phyloP scores from a whole-genome alignment of 2,113 vertebrate genomes.

The Labeo catla region DNA sequence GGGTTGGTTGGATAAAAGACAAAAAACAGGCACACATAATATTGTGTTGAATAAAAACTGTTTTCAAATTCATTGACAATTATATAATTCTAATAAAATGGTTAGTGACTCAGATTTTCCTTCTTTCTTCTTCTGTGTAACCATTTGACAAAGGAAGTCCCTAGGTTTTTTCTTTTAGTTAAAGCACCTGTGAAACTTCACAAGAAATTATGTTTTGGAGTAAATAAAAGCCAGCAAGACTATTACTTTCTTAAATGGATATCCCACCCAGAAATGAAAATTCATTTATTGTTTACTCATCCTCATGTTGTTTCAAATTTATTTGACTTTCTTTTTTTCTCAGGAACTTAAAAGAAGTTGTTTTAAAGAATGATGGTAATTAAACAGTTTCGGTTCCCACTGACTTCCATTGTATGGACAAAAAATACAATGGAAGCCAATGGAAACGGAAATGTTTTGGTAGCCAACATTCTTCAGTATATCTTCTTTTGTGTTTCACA shows the following conservation, averaged over 20 bases:
- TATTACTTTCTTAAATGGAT: neutral
- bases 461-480: neutral
- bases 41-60: conserved; percentile 25
- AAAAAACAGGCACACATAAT: conserved; percentile 4
- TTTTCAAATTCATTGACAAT: conserved; percentile 14
- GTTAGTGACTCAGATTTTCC: neutral
- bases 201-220: neutral
- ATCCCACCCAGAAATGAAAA: neutral
- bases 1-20: conserved; percentile 5
- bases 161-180: neutral
- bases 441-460: neutral
- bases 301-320: neutral
- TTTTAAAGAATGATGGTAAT: neutral
- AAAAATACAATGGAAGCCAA: neutral
- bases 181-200: conserved; percentile 26
- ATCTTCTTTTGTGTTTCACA: neutral
- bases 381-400: neutral
- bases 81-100: conserved; percentile 16
- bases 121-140: conserved; percentile 32
- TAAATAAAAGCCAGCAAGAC: neutral
- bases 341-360: too few species aligned
- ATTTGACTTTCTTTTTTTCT: neutral
- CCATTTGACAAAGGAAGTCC: neutral
- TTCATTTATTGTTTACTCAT: neutral
- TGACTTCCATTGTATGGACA: neutral